phyloP scores from a whole-genome alignment of 2,113 vertebrate genomes.

The Cinclus mexicanus region DNA sequence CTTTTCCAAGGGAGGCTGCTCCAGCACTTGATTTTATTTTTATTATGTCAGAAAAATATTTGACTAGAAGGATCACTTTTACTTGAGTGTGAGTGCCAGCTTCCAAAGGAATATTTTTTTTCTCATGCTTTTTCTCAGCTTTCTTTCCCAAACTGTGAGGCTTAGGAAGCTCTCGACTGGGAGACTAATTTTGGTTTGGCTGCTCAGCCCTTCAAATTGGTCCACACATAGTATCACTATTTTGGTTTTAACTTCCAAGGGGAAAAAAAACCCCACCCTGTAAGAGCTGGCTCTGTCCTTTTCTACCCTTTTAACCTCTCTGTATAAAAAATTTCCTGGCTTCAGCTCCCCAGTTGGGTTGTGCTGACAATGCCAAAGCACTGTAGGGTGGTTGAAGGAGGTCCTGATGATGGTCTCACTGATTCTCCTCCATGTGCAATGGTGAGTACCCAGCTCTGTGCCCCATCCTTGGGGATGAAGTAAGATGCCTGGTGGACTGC shows the following conservation, averaged over 20 bases:
- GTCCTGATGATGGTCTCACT: not conserved
- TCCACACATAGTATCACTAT: slow-evolving; percentile 91
- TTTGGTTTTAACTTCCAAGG: slow-evolving; percentile 83
- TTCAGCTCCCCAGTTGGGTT: not conserved
- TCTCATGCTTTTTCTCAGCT: slow-evolving; percentile 63
- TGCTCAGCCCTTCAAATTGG: slow-evolving; percentile 63
- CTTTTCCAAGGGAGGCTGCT: slow-evolving; percentile 54
- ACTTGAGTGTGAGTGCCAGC: slow-evolving; percentile 37
- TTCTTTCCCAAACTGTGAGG: slow-evolving; percentile 75
- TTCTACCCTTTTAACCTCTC: slow-evolving; percentile 39
- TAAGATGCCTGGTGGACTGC: not conserved
- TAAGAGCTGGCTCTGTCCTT: slow-evolving; percentile 37
- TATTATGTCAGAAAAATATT: slow-evolving; percentile 67
- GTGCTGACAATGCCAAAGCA: not conserved
- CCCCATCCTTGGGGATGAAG: not conserved
- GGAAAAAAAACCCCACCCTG: slow-evolving; percentile 5
- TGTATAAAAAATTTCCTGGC: not conserved
- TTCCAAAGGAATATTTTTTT: slow-evolving; percentile 50
- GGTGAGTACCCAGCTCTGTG: accelerated
- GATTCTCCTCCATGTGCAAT: not conserved
- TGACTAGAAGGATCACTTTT: slow-evolving; percentile 69
- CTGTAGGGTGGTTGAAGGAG: not conserved
- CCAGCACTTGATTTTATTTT: slow-evolving; percentile 65
- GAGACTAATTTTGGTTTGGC: slow-evolving; percentile 89
- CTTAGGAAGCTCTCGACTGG: slow-evolving; percentile 83